Conservation (phyloP, 2,113 vertebrate genomes). For the Pandion haliaetus region DNA sequence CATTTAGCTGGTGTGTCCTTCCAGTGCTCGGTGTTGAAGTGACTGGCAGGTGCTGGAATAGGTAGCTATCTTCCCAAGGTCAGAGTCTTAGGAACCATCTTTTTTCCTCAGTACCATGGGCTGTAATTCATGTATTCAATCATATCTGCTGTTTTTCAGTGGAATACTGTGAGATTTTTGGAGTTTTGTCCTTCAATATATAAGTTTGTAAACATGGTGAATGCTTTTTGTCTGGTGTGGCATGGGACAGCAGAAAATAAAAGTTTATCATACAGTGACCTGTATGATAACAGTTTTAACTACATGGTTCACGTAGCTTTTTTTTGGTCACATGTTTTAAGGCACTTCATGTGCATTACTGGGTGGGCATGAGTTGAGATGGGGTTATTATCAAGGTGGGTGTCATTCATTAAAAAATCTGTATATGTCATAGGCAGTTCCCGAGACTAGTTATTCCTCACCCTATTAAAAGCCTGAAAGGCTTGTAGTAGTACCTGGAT, state of each 20-base stretch:
- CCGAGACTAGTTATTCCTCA: background rate
- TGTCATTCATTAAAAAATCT: background rate
- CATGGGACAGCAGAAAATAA: background rate
- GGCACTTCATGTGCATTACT: background rate
- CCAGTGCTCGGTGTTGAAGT: background rate
- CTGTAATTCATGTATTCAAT: background rate
- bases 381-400: background rate
- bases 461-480: background rate
- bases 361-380: background rate
- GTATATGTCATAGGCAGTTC: background rate
- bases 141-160: background rate
- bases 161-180: background rate
- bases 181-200: background rate
- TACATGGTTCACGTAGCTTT: background rate
- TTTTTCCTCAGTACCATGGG: background rate
- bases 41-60: background rate
- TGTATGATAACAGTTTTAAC: background rate
- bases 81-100: background rate
- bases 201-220: background rate
- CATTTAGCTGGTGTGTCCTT: background rate
- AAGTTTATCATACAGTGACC: background rate
- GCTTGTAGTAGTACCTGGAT: background rate
- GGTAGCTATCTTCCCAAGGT: background rate
- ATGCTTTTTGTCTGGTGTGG: background rate
- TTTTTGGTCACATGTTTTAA: background rate